These are phyloP conservation scores for Chrosomus eos DNA, from an alignment of 2,797 vertebrate genomes.

Conservation along the genomic window DNA sequence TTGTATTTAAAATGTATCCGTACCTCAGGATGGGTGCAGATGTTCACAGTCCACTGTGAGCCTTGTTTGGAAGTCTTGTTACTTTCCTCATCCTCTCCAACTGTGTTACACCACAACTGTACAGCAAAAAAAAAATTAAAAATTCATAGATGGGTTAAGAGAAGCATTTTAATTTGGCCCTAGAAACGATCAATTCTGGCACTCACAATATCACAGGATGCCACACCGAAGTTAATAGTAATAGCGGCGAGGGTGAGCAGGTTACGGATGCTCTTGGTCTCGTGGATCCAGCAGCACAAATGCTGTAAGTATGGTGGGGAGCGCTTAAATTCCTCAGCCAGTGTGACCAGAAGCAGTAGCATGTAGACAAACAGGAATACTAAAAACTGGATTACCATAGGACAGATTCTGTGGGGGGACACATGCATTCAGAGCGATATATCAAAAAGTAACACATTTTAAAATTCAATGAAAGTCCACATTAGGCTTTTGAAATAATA, in stretches of 20 bases:
- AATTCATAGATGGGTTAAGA: not conserved
- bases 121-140: not conserved
- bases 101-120: conserved; percentile 58
- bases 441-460: not conserved
- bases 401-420: conserved; percentile 39
- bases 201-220: conserved; percentile 60
- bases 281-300: conserved; percentile 72
- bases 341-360: conserved; percentile 66
- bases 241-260: conserved; percentile 68
- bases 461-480: not conserved
- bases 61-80: conserved; percentile 23
- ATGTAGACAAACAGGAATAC: conserved; percentile 57
- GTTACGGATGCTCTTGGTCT: conserved; percentile 67
- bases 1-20: not conserved
- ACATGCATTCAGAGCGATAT: not conserved
- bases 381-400: conserved; percentile 64
- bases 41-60: conserved; percentile 45
- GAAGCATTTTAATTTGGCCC: not conserved
- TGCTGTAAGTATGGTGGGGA: conserved; percentile 67
- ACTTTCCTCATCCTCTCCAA: conserved; percentile 30
- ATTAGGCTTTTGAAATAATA: not conserved
- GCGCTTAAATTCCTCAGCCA: conserved; percentile 72
- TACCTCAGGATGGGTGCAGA: conserved; percentile 62
- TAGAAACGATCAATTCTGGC: not conserved
- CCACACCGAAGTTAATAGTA: conserved; percentile 58